phyloP scores from a whole-genome alignment of 2,888 invertebrate genomes.

The Azorinus chamasolen region DNA sequence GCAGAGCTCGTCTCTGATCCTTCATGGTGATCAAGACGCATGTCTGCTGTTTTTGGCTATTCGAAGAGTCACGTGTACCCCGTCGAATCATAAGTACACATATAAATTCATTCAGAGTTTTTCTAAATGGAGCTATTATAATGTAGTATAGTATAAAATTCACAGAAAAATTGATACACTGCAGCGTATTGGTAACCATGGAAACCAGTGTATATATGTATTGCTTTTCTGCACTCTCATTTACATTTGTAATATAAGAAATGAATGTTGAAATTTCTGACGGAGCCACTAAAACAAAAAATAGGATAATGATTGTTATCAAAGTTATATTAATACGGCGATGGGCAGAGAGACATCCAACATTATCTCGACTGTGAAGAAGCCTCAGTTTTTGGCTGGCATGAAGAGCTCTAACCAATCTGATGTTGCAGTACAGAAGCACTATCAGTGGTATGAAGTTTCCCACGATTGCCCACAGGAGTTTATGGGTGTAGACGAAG shows the following conservation, averaged over 20 bases:
- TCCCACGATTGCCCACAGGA: constrained; percentile 75
- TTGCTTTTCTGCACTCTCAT: constrained; percentile 13
- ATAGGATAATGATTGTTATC: constrained; percentile 80
- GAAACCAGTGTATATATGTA: constrained; percentile 70
- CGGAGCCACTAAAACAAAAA: constrained; percentile 80
- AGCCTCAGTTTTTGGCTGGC: constrained; percentile 74
- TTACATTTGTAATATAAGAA: constrained; percentile 59
- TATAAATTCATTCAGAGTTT: constrained; percentile 87
- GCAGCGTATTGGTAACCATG: constrained; percentile 90
- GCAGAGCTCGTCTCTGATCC: constrained; percentile 56
- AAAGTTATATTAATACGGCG: constrained; percentile 79
- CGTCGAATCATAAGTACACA: constrained; percentile 60
- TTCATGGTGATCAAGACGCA: constrained; percentile 67
- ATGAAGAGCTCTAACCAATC: constrained; percentile 76
- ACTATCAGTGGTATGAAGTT: constrained; percentile 75
- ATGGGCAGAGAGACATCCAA: constrained; percentile 75
- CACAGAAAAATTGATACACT: constrained; percentile 92
- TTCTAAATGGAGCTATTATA: constrained; percentile 92
- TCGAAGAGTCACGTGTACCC: constrained; percentile 61
- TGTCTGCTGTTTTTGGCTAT: constrained; percentile 71
- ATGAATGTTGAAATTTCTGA: constrained; percentile 79
- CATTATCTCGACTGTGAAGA: constrained; percentile 73
- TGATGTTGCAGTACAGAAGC: constrained; percentile 78
- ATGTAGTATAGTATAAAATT: constrained; percentile 93
- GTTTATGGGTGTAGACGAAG: constrained; percentile 70